Conservation (phyloP, 1,140 invertebrate species). For the Pentalonia nigronervosa region DNA sequence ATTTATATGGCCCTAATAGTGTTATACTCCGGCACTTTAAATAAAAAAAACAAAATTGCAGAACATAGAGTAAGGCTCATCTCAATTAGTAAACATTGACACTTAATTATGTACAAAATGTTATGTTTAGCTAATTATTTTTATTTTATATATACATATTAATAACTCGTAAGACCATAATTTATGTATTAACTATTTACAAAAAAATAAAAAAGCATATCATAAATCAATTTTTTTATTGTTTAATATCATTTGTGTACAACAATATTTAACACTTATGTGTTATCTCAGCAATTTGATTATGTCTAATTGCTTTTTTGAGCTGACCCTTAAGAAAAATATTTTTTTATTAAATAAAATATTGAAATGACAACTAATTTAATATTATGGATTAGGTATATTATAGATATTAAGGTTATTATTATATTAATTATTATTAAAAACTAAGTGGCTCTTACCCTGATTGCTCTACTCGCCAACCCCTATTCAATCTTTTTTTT, state of each 20-base stretch:
- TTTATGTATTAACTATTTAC: background rate
- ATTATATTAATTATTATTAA: background rate
- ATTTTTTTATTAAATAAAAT: too few species aligned
- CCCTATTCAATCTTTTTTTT: background rate
- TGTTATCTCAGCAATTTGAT: too few species aligned
- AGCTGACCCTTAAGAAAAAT: too few species aligned
- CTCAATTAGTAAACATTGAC: background rate
- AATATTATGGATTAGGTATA: background rate
- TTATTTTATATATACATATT: too few species aligned
- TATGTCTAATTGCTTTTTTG: too few species aligned
- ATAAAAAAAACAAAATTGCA: background rate
- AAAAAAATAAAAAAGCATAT: background rate
- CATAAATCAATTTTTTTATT: background rate
- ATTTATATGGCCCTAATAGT: too few species aligned
- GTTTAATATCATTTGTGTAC: background rate
- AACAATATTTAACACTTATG: too few species aligned
- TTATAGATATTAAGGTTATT: background rate
- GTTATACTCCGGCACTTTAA: too few species aligned
- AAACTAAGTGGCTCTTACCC: background rate
- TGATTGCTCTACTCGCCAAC: background rate
- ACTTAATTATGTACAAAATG: background rate
- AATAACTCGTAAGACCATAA: too few species aligned
- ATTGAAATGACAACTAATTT: too few species aligned
- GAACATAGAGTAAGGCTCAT: background rate
- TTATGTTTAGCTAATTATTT: too few species aligned